Percentiles rank a stretch among this genome's conserved stretches.
Conservation (phyloP, 2,888 invertebrate species). For the Toxonevra muliebris region DNA sequence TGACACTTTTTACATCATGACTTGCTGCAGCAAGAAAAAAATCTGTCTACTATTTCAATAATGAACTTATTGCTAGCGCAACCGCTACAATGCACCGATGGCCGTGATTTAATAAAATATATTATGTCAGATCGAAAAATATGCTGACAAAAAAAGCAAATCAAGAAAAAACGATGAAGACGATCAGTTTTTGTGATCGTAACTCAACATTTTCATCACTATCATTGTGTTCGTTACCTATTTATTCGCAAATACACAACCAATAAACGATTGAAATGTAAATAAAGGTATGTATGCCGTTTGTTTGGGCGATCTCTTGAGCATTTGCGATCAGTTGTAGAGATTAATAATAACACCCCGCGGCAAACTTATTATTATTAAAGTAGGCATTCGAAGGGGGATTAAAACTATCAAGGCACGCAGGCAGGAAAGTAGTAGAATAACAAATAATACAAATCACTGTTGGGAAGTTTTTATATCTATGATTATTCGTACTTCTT, state of each 20-base stretch:
- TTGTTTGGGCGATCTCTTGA: background rate
- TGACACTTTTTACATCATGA: too few relatives aligned
- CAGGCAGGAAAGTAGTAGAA: background rate
- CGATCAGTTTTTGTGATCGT: background rate
- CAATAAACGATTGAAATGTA: background rate
- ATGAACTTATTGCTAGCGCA: background rate
- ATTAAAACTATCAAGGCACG: background rate
- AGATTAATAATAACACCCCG: background rate
- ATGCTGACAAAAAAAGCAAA: background rate
- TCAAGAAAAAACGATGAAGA: background rate
- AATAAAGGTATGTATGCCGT: background rate
- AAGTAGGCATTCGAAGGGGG: background rate
- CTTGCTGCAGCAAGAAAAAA: too few relatives aligned
- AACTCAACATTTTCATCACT: background rate
- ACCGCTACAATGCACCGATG: slow-evolving; percentile 18
- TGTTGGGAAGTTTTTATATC: background rate
- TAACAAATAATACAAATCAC: background rate
- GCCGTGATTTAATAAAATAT: slow-evolving; percentile 20
- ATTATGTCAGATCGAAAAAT: slow-evolving; percentile 12
- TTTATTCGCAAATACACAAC: background rate
- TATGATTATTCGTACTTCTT: too few relatives aligned
- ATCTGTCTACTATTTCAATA: slow-evolving; percentile 17
- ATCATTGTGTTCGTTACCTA: background rate
- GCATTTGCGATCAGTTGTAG: background rate
- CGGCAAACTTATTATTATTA: background rate